A percentile compares a stretch with the other conserved stretches of the same genome.
phyloP scores from a whole-genome alignment of 2,797 vertebrate genomes.

The Varecia variegata region DNA sequence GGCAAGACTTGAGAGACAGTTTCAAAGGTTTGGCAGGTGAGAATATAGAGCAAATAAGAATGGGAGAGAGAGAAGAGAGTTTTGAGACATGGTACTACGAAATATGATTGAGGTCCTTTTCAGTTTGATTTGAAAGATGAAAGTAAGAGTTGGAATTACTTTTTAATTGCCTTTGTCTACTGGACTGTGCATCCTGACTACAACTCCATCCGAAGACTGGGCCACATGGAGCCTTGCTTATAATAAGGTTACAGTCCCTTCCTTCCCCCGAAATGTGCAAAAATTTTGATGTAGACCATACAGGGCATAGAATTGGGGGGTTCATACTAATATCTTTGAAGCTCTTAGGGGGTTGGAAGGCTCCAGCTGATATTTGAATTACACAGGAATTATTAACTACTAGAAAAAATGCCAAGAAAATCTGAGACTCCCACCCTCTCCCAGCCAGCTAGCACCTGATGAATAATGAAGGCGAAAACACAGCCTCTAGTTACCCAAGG shows the following conservation, averaged over 20 bases:
- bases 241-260: neutral
- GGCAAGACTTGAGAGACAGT: neutral
- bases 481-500: neutral
- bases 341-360: neutral
- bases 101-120: neutral
- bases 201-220: neutral
- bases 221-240: accelerated
- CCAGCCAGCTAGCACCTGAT: neutral
- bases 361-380: neutral
- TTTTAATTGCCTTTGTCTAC: neutral
- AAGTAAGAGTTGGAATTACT: neutral
- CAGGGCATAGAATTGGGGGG: neutral
- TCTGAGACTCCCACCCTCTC: neutral
- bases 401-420: neutral
- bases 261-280: too few species aligned
- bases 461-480: neutral
- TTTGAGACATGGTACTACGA: neutral
- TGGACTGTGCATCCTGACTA: neutral
- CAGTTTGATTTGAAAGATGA: neutral
- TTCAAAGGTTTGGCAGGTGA: neutral
- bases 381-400: neutral
- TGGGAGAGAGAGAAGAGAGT: neutral
- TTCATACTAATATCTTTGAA: neutral
- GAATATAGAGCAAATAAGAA: accelerated
- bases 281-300: neutral